These are phyloP conservation scores for Arctocebus calabarensis DNA, from an alignment of 2,797 vertebrate species.

Conservation along the genomic window DNA sequence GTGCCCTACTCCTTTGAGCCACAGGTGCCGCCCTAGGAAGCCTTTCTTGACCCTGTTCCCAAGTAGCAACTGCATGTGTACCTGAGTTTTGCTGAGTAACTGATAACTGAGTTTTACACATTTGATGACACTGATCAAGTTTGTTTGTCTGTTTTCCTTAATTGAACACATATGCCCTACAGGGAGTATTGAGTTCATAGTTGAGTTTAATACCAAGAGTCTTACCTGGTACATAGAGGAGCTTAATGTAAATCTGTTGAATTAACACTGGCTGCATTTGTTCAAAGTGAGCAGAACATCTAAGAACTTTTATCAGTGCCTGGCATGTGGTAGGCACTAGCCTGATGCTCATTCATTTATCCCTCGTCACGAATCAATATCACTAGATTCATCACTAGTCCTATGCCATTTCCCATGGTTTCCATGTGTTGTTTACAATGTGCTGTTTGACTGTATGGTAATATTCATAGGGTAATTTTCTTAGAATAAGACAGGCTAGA, in stretches of 20 bases:
- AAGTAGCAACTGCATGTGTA: background rate
- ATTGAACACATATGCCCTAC: background rate
- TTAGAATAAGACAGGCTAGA: conserved; percentile 1
- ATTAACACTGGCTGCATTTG: background rate
- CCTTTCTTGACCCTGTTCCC: background rate
- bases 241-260: background rate
- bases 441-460: background rate
- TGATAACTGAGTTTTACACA: background rate
- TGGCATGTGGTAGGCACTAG: background rate
- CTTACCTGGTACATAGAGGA: background rate
- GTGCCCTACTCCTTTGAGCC: too few relatives aligned
- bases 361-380: background rate
- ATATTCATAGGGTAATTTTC: background rate
- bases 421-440: conserved; percentile 67
- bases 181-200: background rate
- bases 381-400: background rate
- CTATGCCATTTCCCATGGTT: background rate
- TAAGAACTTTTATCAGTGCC: background rate
- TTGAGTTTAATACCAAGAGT: background rate
- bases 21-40: background rate
- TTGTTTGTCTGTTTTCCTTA: background rate
- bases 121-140: background rate
- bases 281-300: conserved; percentile 22
- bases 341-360: background rate
- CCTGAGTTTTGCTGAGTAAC: background rate